Percentiles rank a stretch among this genome's conserved stretches.
Conservation (phyloP, 2,113 vertebrate species). For the Sakesphorus luctuosus region DNA sequence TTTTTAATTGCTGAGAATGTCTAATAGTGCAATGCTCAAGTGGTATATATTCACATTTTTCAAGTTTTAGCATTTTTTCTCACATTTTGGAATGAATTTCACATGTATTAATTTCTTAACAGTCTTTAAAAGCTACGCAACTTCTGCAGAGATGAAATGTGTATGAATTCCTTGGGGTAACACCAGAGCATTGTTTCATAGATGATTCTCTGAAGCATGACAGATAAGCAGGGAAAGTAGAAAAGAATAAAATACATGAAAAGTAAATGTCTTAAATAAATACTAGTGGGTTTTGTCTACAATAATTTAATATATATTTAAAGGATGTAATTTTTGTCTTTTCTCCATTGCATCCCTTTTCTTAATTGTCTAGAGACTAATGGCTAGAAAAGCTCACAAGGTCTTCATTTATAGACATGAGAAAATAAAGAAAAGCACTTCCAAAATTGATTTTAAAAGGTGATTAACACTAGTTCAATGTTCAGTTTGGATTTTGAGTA, state of each 20-base stretch:
- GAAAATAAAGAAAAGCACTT: background rate
- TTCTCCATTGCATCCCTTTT: background rate
- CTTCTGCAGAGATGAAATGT: background rate
- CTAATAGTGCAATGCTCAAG: background rate
- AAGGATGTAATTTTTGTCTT: background rate
- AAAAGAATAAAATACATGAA: background rate
- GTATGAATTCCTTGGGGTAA: background rate
- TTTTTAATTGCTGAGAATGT: background rate
- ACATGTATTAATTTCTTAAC: background rate
- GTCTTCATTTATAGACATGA: background rate
- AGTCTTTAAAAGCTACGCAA: background rate
- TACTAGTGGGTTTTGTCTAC: background rate
- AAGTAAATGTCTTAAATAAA: background rate
- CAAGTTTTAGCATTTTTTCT: background rate
- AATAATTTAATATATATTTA: background rate
- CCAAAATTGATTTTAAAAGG: background rate
- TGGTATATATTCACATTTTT: background rate
- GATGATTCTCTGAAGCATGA: background rate
- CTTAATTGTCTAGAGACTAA: background rate
- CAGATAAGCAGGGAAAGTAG: background rate
- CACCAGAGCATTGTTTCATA: background rate
- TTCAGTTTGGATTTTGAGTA: background rate
- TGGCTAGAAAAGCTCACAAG: background rate
- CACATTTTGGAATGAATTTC: background rate
- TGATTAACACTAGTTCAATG: background rate